Conservation (phyloP, 2,888 invertebrate genomes). For the Phymatocera aterrima region DNA sequence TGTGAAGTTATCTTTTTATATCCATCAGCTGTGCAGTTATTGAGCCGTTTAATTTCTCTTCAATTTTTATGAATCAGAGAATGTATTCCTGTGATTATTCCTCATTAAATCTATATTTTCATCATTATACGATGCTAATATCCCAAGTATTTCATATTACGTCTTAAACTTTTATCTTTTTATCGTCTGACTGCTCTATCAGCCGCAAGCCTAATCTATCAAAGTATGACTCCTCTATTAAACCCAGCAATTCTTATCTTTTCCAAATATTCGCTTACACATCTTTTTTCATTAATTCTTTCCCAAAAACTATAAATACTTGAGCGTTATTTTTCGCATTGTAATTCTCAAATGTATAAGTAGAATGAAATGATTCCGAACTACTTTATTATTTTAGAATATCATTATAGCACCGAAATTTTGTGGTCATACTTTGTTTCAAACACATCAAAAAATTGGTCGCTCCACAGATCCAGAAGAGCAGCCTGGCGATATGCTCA, state of each 20-base stretch:
- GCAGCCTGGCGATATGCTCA: constrained; percentile 90
- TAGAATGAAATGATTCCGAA: too few relatives aligned
- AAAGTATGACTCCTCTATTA: background rate
- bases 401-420: too few relatives aligned
- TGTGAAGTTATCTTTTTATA: background rate
- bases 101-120: background rate
- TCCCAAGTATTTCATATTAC: background rate
- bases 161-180: background rate
- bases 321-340: too few relatives aligned
- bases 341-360: too few relatives aligned
- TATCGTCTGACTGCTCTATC: constrained; percentile 26
- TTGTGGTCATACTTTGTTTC: background rate
- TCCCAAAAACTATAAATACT: too few relatives aligned
- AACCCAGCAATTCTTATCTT: constrained; percentile 9
- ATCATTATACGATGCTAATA: background rate
- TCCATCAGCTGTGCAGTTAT: background rate
- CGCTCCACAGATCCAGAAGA: constrained; percentile 83
- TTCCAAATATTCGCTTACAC: background rate
- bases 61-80: background rate
- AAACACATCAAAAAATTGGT: constrained; percentile 30
- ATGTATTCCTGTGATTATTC: background rate
- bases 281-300: background rate
- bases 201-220: constrained; percentile 12
- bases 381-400: too few relatives aligned
- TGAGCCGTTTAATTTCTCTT: background rate